Percentiles rank a stretch among this genome's conserved stretches.
These are phyloP conservation scores for Motacilla tschutschensis DNA, from an alignment of 2,113 vertebrate genomes.

Conservation along the genomic window DNA sequence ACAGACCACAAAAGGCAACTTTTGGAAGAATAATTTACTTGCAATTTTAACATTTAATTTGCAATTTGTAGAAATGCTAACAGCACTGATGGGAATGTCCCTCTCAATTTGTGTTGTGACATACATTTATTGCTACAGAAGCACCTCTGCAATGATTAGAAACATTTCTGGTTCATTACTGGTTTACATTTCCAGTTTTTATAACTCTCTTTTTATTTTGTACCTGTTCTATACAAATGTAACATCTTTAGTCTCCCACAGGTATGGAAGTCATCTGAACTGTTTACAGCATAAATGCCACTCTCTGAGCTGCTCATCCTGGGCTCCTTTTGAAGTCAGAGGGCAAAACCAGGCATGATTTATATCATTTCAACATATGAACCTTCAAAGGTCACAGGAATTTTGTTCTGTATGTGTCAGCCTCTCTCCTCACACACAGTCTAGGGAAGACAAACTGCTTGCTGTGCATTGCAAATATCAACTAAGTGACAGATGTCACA, in stretches of 20 bases:
- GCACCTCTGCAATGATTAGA: background rate
- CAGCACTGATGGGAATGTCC: background rate
- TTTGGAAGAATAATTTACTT: background rate
- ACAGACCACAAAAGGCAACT: background rate
- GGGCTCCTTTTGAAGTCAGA: background rate
- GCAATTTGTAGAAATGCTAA: background rate
- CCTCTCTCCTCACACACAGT: background rate
- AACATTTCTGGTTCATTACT: background rate
- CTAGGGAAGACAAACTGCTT: background rate
- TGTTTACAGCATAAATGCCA: background rate
- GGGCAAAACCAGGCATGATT: background rate
- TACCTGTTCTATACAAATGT: background rate
- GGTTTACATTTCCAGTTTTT: background rate
- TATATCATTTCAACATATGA: background rate
- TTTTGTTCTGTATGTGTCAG: background rate
- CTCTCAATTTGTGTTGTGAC: background rate
- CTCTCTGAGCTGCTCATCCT: background rate
- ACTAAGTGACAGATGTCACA: background rate
- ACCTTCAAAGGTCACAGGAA: background rate
- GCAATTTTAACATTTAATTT: background rate
- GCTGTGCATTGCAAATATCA: background rate
- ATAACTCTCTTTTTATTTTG: background rate
- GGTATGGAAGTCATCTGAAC: background rate
- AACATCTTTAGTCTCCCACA: background rate
- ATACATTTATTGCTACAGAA: background rate